Conservation (phyloP, 37 sponge, comb jelly and placozoan species). For the Corticium candelabrum region DNA sequence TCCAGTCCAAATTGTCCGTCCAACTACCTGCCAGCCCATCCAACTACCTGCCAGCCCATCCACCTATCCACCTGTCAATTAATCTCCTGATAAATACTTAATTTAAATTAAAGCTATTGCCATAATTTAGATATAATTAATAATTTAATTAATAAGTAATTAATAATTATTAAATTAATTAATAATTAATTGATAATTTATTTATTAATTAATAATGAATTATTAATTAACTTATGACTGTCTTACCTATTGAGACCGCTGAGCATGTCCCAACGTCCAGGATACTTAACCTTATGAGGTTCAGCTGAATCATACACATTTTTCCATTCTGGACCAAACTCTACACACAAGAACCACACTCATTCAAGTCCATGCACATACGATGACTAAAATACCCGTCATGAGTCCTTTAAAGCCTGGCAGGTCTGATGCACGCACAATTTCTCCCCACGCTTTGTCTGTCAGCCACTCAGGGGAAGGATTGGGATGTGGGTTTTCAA, state of each 20-base stretch:
- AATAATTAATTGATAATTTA: too few relatives aligned
- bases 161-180: too few relatives aligned
- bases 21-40: too few relatives aligned
- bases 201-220: too few relatives aligned
- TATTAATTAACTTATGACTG: not conserved
- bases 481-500: constrained; percentile 97
- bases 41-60: too few relatives aligned
- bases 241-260: constrained; percentile 50
- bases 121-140: too few relatives aligned
- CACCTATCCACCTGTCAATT: too few relatives aligned
- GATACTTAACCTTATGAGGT: constrained; percentile 65
- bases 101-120: too few relatives aligned
- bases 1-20: too few relatives aligned
- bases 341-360: not conserved
- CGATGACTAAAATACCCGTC: constrained; percentile 16
- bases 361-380: not conserved
- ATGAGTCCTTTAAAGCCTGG: constrained; percentile 65
- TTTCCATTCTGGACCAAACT: constrained; percentile 57
- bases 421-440: constrained; percentile 83
- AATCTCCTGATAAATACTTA: too few relatives aligned
- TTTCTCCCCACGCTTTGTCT: constrained; percentile 99
- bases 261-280: constrained; percentile 71
- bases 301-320: constrained; percentile 75
- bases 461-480: constrained; percentile 92
- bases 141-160: too few relatives aligned